These are phyloP conservation scores for Cliona cf. orientalis DNA, from an alignment of 37 sponge, comb jelly and placozoan genomes.

Conservation along the genomic window DNA sequence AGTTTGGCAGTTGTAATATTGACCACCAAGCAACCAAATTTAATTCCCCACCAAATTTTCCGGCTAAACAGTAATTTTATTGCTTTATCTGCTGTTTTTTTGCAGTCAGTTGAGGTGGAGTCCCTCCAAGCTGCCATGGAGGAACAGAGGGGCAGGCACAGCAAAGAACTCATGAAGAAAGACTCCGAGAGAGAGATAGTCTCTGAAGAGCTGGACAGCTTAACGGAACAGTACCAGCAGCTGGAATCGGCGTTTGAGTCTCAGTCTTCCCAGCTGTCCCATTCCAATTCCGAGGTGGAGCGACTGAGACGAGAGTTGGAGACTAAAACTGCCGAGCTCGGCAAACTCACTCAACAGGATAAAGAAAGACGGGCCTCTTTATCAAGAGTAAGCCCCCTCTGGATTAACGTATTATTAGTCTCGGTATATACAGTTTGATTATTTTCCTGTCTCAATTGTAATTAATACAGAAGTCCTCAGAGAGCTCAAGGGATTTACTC, in stretches of 20 bases:
- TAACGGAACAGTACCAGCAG: slow-evolving; percentile 77
- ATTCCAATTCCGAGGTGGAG: slow-evolving; percentile 19
- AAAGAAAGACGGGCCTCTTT: slow-evolving; percentile 23
- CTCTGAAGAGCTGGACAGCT: slow-evolving; percentile 61
- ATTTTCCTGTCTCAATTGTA: background rate
- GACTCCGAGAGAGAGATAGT: slow-evolving; percentile 61
- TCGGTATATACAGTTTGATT: background rate
- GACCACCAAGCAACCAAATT: background rate
- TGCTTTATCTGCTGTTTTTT: background rate
- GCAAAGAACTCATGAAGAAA: slow-evolving; percentile 37
- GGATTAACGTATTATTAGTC: background rate
- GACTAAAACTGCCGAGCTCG: slow-evolving; percentile 15
- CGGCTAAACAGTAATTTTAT: background rate
- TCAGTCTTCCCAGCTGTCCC: background rate
- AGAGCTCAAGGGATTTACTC: background rate
- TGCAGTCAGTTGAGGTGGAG: slow-evolving; percentile 20
- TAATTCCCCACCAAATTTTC: background rate
- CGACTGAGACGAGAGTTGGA: slow-evolving; percentile 3
- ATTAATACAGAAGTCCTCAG: background rate
- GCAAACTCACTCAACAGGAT: slow-evolving; percentile 14
- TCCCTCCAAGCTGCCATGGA: background rate
- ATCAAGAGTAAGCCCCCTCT: background rate
- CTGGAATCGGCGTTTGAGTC: slow-evolving; percentile 45
- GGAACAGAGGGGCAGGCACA: background rate
- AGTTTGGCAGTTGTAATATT: no score